Conservation (phyloP, 2,113 vertebrate species). For the Ceyx cyanopectus region DNA sequence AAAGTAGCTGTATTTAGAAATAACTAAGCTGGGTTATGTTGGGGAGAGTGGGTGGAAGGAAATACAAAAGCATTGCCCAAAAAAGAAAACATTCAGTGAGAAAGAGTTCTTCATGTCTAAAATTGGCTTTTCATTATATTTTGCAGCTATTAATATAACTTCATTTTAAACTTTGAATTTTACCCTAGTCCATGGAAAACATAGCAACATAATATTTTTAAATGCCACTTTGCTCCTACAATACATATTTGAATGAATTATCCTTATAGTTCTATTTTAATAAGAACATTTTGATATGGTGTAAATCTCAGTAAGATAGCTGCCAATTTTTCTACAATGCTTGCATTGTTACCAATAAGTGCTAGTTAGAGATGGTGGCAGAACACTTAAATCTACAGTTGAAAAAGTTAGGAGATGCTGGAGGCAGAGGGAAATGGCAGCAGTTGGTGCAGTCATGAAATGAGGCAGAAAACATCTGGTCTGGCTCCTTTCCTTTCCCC, state of each 20-base stretch:
- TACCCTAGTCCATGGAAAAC: not conserved
- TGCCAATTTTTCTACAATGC: not conserved
- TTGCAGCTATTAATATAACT: not conserved
- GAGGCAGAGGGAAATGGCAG: not conserved
- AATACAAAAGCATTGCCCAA: not conserved
- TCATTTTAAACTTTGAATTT: not conserved
- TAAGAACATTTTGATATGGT: not conserved
- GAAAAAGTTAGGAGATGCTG: not conserved
- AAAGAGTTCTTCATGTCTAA: not conserved
- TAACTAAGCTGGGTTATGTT: not conserved
- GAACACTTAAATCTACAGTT: not conserved
- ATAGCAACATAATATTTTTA: not conserved
- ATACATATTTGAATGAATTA: not conserved
- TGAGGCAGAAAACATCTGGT: not conserved
- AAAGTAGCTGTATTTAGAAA: not conserved
- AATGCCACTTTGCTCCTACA: not conserved
- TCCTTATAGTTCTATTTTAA: not conserved
- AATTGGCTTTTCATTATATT: not conserved
- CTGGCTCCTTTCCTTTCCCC: not conserved
- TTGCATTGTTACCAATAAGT: not conserved
- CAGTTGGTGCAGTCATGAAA: fast-evolving
- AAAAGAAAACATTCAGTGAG: not conserved
- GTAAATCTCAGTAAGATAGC: not conserved
- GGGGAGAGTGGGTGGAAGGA: not conserved
- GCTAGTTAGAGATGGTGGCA: not conserved